phyloP scores from a whole-genome alignment of 2,888 invertebrate species.

The Dione juno region DNA sequence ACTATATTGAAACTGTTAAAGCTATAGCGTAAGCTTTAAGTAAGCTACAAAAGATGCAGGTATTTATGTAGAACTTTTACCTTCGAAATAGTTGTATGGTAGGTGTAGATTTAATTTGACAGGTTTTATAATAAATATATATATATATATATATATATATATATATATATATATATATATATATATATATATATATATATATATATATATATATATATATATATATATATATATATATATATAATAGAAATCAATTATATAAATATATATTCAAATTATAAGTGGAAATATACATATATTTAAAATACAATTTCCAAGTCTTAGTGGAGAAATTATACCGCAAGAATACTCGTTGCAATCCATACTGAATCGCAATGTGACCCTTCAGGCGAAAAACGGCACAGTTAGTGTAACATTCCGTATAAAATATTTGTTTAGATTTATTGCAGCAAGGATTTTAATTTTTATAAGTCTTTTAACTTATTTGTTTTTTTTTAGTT shows the following conservation, averaged over 20 bases:
- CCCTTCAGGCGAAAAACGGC: constrained; percentile 2
- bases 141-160: too few species aligned
- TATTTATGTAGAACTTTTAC: neutral
- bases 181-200: too few species aligned
- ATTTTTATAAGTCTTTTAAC: neutral
- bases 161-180: too few species aligned
- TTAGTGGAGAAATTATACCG: neutral
- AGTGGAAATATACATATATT: neutral
- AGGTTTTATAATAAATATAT: too few species aligned
- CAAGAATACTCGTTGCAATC: neutral
- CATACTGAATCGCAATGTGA: constrained; percentile 5
- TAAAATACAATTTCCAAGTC: constrained; percentile 6
- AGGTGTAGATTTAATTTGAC: too few species aligned
- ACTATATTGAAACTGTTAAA: neutral
- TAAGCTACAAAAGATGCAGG: neutral
- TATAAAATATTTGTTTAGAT: constrained; percentile 2
- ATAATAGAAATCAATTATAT: neutral
- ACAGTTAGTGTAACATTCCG: constrained; percentile 2
- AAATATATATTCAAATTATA: neutral
- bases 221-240: too few species aligned
- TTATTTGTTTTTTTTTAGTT: neutral
- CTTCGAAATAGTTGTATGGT: neutral
- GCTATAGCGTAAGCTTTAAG: neutral
- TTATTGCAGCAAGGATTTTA: neutral
- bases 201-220: too few species aligned